Evolutionary conservation across 2,888 invertebrate species (phyloP), one percentile per base, ranked within the genome.

Genomic region (Morpho achilles): DNA sequence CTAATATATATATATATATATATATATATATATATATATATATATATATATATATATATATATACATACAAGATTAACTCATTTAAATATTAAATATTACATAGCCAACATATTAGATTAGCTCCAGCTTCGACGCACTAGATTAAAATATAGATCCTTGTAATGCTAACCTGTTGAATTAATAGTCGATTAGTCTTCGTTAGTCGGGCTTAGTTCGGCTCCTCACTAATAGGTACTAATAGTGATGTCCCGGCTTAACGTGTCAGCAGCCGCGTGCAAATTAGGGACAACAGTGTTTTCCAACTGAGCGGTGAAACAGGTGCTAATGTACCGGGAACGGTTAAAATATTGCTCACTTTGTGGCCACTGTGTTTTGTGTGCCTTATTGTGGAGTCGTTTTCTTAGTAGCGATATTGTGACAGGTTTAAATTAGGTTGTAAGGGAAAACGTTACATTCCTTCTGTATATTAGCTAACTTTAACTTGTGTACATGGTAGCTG

Each of bases 151-250:
- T 67, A 65, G 66, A 66, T 58, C 41, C 45, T 10, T 8, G 58
- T 53, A 41, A 58, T 58, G 49, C 50, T 61, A 64, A 64, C 64
- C 58, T 62, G 62, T 60, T 66, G 61, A 65, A 62, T 67, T 67
- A 69, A 70, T 68, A 63, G 66, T 67, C 63, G 56, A 61, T 63
- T 61, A 61, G 56, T 63, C 61, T 59, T 59, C 63, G 61, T 61
- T 63, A 61, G 10, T 39, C 43, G 16, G 41, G 63, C 56, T 63
- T 58, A 63, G 60, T 45, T 22, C 54, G 58, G 61, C 63, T 71
- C 75, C 74, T 62, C 68, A 79, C 82, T 82, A 87, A 87, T 85
- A 83, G 85, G 86, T 79, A 82, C 84, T 80, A 83, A 87, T 87
- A 87, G 78, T 71, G 69, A 65, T 75, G 75, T 79, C 75, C 73